Evolutionary conservation across 2,113 vertebrate species (phyloP).

Genomic region (Menura novaehollandiae): DNA sequence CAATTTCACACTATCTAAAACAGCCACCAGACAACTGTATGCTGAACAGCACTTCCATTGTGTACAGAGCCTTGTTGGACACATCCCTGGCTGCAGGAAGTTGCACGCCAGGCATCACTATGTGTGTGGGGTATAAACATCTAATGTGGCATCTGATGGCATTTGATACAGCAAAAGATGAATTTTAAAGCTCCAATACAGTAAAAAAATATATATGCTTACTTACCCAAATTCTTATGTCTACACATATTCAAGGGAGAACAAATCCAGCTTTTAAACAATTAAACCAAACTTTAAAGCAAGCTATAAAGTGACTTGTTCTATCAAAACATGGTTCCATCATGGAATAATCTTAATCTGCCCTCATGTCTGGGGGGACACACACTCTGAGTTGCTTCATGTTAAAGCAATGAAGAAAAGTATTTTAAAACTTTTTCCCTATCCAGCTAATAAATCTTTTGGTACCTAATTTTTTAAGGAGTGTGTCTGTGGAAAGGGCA

Average conservation of each 20-base stretch:
- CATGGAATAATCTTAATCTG: background rate
- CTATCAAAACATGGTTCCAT: background rate
- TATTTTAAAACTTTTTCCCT: background rate
- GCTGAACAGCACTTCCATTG: background rate
- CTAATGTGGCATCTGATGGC: background rate
- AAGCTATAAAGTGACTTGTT: background rate
- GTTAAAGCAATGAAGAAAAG: conserved; percentile 13
- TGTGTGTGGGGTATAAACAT: background rate
- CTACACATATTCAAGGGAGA: background rate
- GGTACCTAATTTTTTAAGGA: conserved; percentile 13
- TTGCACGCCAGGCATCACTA: background rate
- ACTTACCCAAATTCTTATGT: background rate
- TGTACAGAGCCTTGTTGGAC: background rate
- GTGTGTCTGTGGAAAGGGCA: background rate
- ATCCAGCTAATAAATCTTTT: conserved; percentile 7
- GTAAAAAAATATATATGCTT: background rate
- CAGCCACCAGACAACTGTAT: background rate
- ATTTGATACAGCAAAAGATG: background rate
- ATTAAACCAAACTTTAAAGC: background rate
- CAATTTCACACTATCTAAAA: background rate
- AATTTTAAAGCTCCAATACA: background rate
- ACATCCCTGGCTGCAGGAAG: background rate
- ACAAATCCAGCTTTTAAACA: background rate
- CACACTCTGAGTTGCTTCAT: background rate
- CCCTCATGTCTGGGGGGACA: background rate